Evolutionary conservation across 2,888 invertebrate genomes (phyloP), one percentile per base, ranked within the genome.

Genomic region (Caenorhabditis zanzibari): DNA sequence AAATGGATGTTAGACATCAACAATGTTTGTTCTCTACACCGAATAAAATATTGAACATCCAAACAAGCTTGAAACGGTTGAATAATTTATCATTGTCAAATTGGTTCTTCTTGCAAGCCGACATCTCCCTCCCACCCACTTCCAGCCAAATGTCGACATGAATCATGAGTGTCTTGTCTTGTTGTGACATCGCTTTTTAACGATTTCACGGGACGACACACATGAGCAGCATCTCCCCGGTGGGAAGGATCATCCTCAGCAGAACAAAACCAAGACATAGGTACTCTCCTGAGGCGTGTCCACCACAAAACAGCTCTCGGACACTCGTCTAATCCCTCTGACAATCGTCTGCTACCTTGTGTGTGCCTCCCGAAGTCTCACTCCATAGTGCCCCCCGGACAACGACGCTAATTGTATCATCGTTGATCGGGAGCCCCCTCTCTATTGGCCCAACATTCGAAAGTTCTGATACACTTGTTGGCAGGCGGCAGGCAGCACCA

Each of bases 301-400:
- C 79, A 79, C 71, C 79, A 79, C 79, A 79, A 79, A 79, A 79
- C 79, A 79, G 79, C 79, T 77, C 79, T 77, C 79, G 79, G 79
- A 79, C 81, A 73, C 73, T 66, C 80, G 72, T 73, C 80, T 80
- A 66, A 80, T 80, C 80, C 80, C 73, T 73, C 72, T 52, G 19
- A 0, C 80, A 66, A 81, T 69, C 38, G 80, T 73, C 80, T 54
- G 73, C 58, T 68, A 80, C 80, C 56, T 73, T 73, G 54, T 59
- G 61, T 38, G 22, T 61, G 22, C 61, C 35, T 61, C 32, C 44
- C 54, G 9, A 16, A 54, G 26, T 44, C 26, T 58, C 10, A 32
- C 47, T 44, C 38, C 38, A 32, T 69, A 44, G 52, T 71, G 61
- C 69, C 63, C 74, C 47, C 32, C 14, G 71, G 32, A 32, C 32